These are phyloP conservation scores for Pseudochaenichthys georgianus DNA, from an alignment of 2,797 vertebrate species.

Conservation along the genomic window DNA sequence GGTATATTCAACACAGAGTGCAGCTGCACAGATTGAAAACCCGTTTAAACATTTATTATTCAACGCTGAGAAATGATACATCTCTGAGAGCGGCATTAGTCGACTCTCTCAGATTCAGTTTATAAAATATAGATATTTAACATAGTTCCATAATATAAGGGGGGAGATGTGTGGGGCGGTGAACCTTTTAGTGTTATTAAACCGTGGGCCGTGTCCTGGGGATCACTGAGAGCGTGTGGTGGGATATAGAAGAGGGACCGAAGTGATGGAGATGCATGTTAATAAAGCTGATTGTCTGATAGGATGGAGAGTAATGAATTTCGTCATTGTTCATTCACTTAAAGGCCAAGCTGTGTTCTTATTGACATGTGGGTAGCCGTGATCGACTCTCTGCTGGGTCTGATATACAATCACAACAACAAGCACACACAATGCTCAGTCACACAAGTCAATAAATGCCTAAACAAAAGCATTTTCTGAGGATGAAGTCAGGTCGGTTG, in stretches of 20 bases:
- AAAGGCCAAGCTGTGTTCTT: slow-evolving; percentile 50
- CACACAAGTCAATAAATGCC: slow-evolving; percentile 49
- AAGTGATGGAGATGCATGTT: slow-evolving; percentile 49
- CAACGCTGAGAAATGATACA: slow-evolving; percentile 67
- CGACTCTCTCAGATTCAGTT: slow-evolving; percentile 33
- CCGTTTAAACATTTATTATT: slow-evolving; percentile 76
- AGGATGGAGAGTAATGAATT: slow-evolving; percentile 68
- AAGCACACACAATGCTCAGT: neutral
- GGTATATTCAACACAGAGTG: slow-evolving; percentile 28
- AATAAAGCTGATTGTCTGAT: slow-evolving; percentile 71
- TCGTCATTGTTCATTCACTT: slow-evolving; percentile 67
- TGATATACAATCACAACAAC: slow-evolving; percentile 31
- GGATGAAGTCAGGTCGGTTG: slow-evolving; percentile 72
- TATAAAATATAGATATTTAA: slow-evolving; percentile 72
- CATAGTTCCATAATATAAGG: slow-evolving; percentile 34
- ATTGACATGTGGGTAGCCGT: slow-evolving; percentile 48
- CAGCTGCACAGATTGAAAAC: slow-evolving; percentile 55
- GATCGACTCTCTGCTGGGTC: slow-evolving; percentile 46
- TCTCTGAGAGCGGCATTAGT: slow-evolving; percentile 60
- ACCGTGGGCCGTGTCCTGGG: slow-evolving; percentile 56
- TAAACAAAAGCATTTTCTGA: slow-evolving; percentile 64
- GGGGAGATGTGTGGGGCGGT: slow-evolving; percentile 43
- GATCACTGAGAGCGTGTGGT: slow-evolving; percentile 25
- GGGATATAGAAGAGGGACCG: slow-evolving; percentile 38
- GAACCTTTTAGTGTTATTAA: slow-evolving; percentile 83